Evolutionary conservation across 2,113 vertebrate genomes (phyloP), one percentile per base, ranked within the genome.

Genomic region (Piprites chloris): DNA sequence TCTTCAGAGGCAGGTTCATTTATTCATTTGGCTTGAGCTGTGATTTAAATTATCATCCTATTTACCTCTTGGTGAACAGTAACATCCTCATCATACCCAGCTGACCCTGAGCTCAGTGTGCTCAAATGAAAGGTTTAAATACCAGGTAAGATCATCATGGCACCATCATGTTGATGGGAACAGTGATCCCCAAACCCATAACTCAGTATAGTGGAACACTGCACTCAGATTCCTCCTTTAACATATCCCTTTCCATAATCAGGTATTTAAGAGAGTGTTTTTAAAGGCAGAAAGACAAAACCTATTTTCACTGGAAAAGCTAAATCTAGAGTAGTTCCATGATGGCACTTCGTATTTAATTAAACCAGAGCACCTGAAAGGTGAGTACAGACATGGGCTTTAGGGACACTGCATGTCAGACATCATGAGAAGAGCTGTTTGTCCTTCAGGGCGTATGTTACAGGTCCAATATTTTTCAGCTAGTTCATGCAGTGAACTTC

Each of bases 401-500:
- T 47, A 61, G 39, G 37, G 49, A 13, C 72, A 3, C 11, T 14
- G 3, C 6, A 3, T 46, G 27, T 59, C 20, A 61, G 27, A 53
- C n/a, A 13, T 3, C 21, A 20, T 35, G 27, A 84, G 71, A 87
- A 65, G 52, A 83, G 41, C 46, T 28, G 2, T 47, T 82, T 71
- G 27, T 59, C 78, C 72, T 83, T 55, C 1, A 0, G 30, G 49
- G 30, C 30, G 5, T 59, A n/a, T 88, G 33, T 89, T 81, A 18
- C 5, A 74, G 8, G 15, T 41, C 28, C 30, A 39, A 4, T 39
- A 92, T 82, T 94, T 82, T 75, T 89, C 82, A 83, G 55, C 87
- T 62, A 74, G 44, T 73, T 94, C 66, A 58, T 85, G 18, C 59
- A 42, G 71, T 93, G 89, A 94, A 78, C 84, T 87, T 89, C 5